Conservation (phyloP, 2,888 invertebrate species). For the Pseudoips prasinana region DNA sequence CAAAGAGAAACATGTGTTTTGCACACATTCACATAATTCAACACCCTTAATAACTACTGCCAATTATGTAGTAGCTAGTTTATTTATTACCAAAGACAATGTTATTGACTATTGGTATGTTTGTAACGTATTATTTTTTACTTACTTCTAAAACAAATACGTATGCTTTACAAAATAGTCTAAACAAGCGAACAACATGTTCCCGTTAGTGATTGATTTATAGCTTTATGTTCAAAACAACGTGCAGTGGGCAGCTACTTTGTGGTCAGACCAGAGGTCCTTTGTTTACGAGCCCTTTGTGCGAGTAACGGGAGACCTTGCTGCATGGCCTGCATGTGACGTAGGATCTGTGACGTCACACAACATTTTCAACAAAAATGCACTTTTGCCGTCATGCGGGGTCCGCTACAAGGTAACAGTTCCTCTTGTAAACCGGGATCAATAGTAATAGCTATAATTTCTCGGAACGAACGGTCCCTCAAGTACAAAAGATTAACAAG, state of each 20-base stretch:
- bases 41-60: too few relatives aligned
- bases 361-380: conserved; percentile 64
- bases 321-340: conserved; percentile 45
- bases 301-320: conserved; percentile 57
- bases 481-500: conserved; percentile 61
- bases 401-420: conserved; percentile 70
- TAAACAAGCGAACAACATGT: conserved; percentile 24
- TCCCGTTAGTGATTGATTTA: conserved; percentile 53
- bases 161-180: conserved; percentile 14
- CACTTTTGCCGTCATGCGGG: conserved; percentile 69
- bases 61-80: too few relatives aligned
- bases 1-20: too few relatives aligned
- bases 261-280: conserved; percentile 61
- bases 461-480: conserved; percentile 63
- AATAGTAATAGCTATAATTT: conserved; percentile 61
- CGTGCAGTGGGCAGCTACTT: conserved; percentile 61
- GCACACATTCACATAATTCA: too few relatives aligned
- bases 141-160: conserved; percentile 1
- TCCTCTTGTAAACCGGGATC: conserved; percentile 74
- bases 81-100: too few relatives aligned
- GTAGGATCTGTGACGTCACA: conserved; percentile 69
- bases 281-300: conserved; percentile 65
- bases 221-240: conserved; percentile 44
- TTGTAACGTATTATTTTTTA: neutral
- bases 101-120: too few relatives aligned